phyloP scores from a whole-genome alignment of 2,113 vertebrate species.

The Trogon melanurus region DNA sequence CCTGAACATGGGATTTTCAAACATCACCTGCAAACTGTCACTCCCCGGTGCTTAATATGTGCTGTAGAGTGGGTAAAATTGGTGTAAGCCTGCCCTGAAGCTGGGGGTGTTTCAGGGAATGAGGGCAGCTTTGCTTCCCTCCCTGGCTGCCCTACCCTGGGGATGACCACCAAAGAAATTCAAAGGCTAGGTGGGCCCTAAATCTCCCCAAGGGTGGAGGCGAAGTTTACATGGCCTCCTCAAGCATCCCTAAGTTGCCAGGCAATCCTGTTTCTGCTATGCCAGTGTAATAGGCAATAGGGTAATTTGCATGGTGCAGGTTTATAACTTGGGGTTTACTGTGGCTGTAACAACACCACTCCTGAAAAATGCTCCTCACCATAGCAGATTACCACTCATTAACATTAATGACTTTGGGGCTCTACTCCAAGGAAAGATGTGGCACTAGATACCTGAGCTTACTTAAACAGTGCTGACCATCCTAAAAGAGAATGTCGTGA shows the following conservation, averaged over 20 bases:
- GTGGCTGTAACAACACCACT: not conserved
- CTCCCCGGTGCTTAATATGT: not conserved
- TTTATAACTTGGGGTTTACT: not conserved
- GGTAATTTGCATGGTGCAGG: not conserved
- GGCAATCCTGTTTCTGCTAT: not conserved
- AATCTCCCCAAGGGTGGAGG: not conserved
- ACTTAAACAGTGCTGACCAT: constrained; percentile 25
- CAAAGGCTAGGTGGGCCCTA: not conserved
- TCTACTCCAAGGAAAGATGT: not conserved
- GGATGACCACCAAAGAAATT: not conserved
- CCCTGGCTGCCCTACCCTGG: not conserved
- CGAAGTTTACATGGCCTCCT: not conserved
- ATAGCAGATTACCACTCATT: accelerated
- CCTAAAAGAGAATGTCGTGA: constrained; percentile 20
- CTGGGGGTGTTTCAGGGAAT: accelerated
- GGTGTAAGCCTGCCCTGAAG: not conserved
- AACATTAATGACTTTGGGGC: not conserved
- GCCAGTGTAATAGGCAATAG: not conserved
- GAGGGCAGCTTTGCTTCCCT: not conserved
- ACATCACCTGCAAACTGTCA: not conserved
- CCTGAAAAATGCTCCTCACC: not conserved
- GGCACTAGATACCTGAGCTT: not conserved
- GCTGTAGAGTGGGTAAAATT: not conserved
- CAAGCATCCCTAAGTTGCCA: not conserved
- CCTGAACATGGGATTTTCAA: not conserved